phyloP scores from a whole-genome alignment of 2,888 invertebrate genomes.

The Anthrax anthrax region DNA sequence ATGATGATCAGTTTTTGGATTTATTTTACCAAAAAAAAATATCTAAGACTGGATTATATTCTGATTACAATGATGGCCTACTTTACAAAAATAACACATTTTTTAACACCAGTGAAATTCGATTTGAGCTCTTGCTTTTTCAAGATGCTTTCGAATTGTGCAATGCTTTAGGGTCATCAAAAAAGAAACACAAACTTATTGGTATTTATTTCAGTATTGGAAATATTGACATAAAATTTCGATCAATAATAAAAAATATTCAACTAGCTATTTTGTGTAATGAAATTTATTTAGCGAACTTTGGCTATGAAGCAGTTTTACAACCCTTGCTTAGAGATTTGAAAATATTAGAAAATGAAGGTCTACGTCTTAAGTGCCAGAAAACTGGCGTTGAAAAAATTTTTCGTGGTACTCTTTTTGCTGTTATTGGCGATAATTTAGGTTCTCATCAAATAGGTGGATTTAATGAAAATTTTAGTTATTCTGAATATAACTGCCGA shows the following conservation, averaged over 20 bases:
- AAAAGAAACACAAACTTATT: constrained; percentile 19
- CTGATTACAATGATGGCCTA: constrained; percentile 7
- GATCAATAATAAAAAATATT: constrained; percentile 16
- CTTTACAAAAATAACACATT: constrained; percentile 9
- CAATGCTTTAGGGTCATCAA: constrained; percentile 20
- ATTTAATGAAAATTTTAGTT: constrained; percentile 18
- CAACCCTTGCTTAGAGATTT: constrained; percentile 15
- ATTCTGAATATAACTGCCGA: constrained; percentile 16
- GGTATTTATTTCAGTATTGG: constrained; percentile 19
- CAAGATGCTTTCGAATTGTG: constrained; percentile 21
- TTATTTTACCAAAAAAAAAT: neutral
- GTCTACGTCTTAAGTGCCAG: constrained; percentile 9
- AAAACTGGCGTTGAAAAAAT: constrained; percentile 3
- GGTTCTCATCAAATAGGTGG: constrained; percentile 20
- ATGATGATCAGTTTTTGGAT: constrained; percentile 4
- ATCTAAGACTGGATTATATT: neutral
- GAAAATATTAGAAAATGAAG: constrained; percentile 15
- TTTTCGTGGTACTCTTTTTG: constrained; percentile 14
- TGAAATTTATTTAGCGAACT: constrained; percentile 15
- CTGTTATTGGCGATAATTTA: constrained; percentile 16
- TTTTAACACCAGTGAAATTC: constrained; percentile 5
- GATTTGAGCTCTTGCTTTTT: constrained; percentile 16
- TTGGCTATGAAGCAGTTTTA: constrained; percentile 16
- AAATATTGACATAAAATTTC: constrained; percentile 16
- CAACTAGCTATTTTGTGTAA: constrained; percentile 19